Evolutionary conservation across 30 jellyfish, hydroid and myxozoan genomes (phyloP).

Genomic region (Mastigias papua): DNA sequence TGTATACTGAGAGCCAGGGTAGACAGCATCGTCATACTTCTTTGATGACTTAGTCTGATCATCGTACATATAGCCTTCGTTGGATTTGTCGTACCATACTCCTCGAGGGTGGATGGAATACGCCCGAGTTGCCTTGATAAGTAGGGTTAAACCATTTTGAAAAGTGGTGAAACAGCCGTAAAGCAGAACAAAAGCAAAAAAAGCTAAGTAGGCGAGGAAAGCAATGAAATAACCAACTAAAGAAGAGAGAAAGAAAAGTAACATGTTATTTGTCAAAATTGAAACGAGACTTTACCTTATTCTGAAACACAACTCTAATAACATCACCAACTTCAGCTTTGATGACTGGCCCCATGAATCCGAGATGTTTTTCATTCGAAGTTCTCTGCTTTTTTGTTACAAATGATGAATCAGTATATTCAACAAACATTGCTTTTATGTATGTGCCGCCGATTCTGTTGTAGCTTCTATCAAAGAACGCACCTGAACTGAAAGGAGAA

Average conservation of each 20-base stretch:
- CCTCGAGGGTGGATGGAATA: constrained; percentile 80
- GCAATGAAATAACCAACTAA: too few relatives aligned
- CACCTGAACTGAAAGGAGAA: constrained; percentile 27
- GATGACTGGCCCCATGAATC: constrained; percentile 79
- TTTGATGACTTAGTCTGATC: constrained; percentile 41
- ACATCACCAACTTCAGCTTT: constrained; percentile 79
- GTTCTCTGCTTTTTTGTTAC: constrained; percentile 18
- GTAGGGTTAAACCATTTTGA: neutral
- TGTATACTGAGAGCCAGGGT: constrained; percentile 32
- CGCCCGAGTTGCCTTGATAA: constrained; percentile 23
- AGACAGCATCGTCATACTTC: constrained; percentile 44
- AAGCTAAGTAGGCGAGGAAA: too few relatives aligned
- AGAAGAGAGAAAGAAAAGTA: too few relatives aligned
- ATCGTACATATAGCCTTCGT: constrained; percentile 64
- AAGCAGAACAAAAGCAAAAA: too few relatives aligned
- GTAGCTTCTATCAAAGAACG: constrained; percentile 43
- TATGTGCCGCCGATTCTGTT: constrained; percentile 78
- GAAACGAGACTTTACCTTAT: constrained; percentile 46
- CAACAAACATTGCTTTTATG: constrained; percentile 68
- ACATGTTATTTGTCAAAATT: too few relatives aligned
- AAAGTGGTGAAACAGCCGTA: neutral
- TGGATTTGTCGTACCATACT: constrained; percentile 49
- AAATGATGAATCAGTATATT: constrained; percentile 68
- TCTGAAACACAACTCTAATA: constrained; percentile 57
- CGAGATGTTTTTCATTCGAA: constrained; percentile 50